Evolutionary conservation across 2,113 vertebrate species (phyloP), one percentile per base, ranked within the genome.

Genomic region (Lophura nycthemera): DNA sequence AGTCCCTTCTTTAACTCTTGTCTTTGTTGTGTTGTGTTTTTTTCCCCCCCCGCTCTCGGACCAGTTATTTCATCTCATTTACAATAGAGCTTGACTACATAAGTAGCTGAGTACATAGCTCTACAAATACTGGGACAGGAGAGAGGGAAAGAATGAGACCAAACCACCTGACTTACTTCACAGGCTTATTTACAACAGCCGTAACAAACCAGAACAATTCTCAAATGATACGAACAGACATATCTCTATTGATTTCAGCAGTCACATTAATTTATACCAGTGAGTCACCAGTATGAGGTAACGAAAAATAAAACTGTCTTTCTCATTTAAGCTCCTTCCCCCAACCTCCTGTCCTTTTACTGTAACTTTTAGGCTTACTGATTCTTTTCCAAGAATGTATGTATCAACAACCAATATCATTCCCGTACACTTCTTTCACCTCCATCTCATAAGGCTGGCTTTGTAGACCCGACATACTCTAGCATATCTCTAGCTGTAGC

Each of bases 401-500:
- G 72, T 88, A 94, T 93, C 79, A 87, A 73, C 42, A 93, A 60
- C 65, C 86, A 94, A 83, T 82, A 24, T 45, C 93, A 71, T 93
- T 86, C 43, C 38, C 12, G 10, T 86, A 45, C 72, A 91, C 75
- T 27, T 92, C 75, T 89, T 83, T 74, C 80, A 83, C 32, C 38
- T 83, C 45, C 73, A 60, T 96, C 32, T 95, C 59, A 61, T 86
- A 88, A 80, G 78, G 50, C 83, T 66, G 67, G 48, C 86, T 94
- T 69, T 18, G 88, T 96, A 97, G 92, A 88, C 83, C 77, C 10
- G 86, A n/a, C 61, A 60, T 74, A 91, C 65, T 92, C 74, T 95
- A 96, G 83, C 66, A 36, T 89, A 94, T 92, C 59, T 71, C 91
- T 95, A 96, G 89, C 42, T 82, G 92, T 97, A 95, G 92, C 95